Base-by-base conservation (phyloP, 2,888 invertebrate genomes). In the Laspeyria flexula region DNA sequence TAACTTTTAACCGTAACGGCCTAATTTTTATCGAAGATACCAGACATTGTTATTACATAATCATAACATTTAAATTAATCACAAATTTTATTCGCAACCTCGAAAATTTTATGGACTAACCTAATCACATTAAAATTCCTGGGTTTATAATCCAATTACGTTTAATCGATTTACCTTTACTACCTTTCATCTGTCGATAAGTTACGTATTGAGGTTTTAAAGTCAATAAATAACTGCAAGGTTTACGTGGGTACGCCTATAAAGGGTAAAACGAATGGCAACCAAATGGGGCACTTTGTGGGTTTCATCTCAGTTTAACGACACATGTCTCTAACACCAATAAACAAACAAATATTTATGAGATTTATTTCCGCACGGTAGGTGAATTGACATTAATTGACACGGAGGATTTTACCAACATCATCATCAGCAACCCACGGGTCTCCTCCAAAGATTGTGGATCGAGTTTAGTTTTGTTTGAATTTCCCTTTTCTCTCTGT, bases 251-350 rank as follows among this genome's bases (percentile, higher is more conserved):
- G 61, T 54, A 68, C 56, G n/a, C n/a, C n/a, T 70, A 64, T 50
- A 65, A 53, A 63, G 72, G 64, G 70, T 78, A 75, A 78, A 81
- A 58, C 58, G 73, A 69, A 75, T 73, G 73, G 75, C 73, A 57
- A 49, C 56, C 63, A 67, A 72, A 79, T 65, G 65, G 56, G 64
- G 53, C 62, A 65, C 65, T 74, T 78, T 71, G 74, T 53, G 73
- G 75, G 63, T 65, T 65, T 58, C 73, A 67, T 76, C 73, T 70
- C 66, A 69, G 60, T 67, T 81, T 81, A 79, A 81, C 71, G 62
- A 73, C 67, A 60, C 60, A 56, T 61, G 44, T 44, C 34, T 79
- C 77, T 78, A 79, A 76, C 49, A 52, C 43, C 65, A 69, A 75
- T 73, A 73, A 64, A 65, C 60, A 73, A 69, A 58, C 27, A 27